These are phyloP conservation scores for Sepiola atlantica DNA, from an alignment of 2,888 invertebrate genomes.

Conservation along the genomic window DNA sequence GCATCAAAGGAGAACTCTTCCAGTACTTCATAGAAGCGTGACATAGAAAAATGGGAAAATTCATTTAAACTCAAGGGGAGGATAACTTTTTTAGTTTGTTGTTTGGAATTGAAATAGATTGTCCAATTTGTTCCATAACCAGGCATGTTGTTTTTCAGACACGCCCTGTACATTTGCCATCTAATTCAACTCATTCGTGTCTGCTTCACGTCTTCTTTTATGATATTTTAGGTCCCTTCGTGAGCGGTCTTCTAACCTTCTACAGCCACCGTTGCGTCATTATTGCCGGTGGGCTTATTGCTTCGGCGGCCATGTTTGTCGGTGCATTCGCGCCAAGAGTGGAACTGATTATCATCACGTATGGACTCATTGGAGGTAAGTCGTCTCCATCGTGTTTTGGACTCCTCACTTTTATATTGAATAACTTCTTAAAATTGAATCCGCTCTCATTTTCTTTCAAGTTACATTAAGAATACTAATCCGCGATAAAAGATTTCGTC, in stretches of 20 bases:
- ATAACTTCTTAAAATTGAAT: neutral
- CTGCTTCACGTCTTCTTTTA: no score
- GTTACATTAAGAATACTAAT: no score
- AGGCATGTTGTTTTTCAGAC: neutral
- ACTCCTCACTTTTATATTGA: no score
- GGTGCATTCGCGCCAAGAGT: neutral
- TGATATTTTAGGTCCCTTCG: neutral
- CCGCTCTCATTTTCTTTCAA: neutral
- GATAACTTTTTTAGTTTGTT: no score
- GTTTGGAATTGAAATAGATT: neutral
- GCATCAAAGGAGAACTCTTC: no score
- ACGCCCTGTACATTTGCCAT: neutral
- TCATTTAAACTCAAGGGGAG: no score
- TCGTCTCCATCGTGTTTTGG: neutral
- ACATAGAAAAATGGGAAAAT: no score
- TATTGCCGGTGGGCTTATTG: neutral
- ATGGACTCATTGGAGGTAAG: constrained; percentile 38
- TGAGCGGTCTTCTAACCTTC: neutral
- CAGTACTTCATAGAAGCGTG: no score
- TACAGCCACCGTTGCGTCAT: constrained; percentile 2
- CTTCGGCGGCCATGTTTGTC: neutral
- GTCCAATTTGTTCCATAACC: neutral
- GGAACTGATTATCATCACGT: constrained; percentile 13
- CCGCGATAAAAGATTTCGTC: no score
- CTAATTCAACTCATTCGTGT: no score